Conservation (phyloP, 2,797 vertebrate species). For the Picus viridis region DNA sequence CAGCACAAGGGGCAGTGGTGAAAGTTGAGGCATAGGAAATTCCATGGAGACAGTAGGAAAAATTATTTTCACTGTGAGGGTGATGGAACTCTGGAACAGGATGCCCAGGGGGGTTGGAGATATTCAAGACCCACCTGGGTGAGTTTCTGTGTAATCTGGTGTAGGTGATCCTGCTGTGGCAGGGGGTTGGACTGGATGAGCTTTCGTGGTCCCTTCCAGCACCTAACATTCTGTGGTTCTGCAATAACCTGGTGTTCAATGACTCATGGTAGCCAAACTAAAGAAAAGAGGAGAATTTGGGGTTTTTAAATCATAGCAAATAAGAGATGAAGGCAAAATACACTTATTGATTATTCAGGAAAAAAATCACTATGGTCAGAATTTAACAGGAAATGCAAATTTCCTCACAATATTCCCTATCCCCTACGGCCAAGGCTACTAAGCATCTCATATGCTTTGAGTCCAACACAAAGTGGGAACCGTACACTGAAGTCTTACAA, state of each 20-base stretch:
- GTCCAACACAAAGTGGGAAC: not conserved
- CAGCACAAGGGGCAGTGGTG: too few species aligned
- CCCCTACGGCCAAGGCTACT: not conserved
- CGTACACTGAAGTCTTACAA: not conserved
- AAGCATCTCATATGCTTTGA: not conserved
- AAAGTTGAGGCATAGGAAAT: too few species aligned
- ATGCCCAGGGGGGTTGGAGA: too few species aligned
- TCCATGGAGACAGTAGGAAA: too few species aligned
- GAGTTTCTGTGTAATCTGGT: too few species aligned
- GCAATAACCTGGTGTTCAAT: not conserved
- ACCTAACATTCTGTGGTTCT: too few species aligned
- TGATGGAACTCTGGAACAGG: too few species aligned
- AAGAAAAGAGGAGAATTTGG: not conserved
- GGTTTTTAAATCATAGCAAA: not conserved
- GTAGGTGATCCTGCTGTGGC: too few species aligned
- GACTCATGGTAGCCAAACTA: conserved; percentile 1
- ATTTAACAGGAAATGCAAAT: not conserved
- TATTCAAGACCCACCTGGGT: too few species aligned
- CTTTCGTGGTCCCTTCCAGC: too few species aligned
- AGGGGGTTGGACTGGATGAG: too few species aligned
- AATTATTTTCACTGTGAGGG: too few species aligned
- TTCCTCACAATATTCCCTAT: not conserved
- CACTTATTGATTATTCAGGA: conserved; percentile 20
- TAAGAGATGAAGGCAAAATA: conserved; percentile 21
- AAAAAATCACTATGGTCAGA: conserved; percentile 7